phyloP scores from a whole-genome alignment of 1,140 invertebrate genomes.

The Latrodectus geometricus region DNA sequence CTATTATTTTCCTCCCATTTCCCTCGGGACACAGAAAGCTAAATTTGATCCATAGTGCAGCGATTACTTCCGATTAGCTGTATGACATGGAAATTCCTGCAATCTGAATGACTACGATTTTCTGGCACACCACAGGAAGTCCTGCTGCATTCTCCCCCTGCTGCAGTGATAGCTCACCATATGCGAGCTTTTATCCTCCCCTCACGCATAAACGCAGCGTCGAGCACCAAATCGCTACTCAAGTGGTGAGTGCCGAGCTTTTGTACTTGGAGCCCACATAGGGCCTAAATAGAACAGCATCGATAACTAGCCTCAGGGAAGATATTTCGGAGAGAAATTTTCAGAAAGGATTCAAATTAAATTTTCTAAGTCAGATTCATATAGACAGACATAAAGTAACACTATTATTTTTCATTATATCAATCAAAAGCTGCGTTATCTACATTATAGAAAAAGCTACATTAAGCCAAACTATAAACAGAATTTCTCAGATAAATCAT shows the following conservation, averaged over 20 bases:
- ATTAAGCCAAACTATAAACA: too few species aligned
- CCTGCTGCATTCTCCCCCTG: not conserved
- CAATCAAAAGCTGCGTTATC: too few species aligned
- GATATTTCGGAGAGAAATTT: too few species aligned
- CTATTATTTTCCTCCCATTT: not conserved
- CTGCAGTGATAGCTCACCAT: too few species aligned
- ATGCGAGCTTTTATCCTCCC: too few species aligned
- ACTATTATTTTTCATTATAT: too few species aligned
- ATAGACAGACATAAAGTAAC: too few species aligned
- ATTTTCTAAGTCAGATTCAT: too few species aligned
- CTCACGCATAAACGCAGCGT: not conserved
- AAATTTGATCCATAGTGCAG: not conserved
- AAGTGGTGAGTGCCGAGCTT: slow-evolving; percentile 23
- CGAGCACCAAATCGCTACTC: slow-evolving; percentile 14
- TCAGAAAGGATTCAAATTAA: too few species aligned
- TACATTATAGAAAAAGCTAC: too few species aligned
- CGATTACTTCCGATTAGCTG: slow-evolving; percentile 23
- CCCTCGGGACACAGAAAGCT: slow-evolving; percentile 26
- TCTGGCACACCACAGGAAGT: slow-evolving; percentile 47
- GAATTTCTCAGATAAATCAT: too few species aligned
- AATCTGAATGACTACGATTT: slow-evolving; percentile 25
- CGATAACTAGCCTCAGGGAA: not conserved
- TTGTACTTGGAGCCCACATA: not conserved
- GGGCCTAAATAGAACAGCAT: too few species aligned
- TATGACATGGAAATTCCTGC: not conserved